Base-by-base conservation (phyloP, 30 jellyfish, hydroid and myxozoan species). In the Morbakka virulenta region DNA sequence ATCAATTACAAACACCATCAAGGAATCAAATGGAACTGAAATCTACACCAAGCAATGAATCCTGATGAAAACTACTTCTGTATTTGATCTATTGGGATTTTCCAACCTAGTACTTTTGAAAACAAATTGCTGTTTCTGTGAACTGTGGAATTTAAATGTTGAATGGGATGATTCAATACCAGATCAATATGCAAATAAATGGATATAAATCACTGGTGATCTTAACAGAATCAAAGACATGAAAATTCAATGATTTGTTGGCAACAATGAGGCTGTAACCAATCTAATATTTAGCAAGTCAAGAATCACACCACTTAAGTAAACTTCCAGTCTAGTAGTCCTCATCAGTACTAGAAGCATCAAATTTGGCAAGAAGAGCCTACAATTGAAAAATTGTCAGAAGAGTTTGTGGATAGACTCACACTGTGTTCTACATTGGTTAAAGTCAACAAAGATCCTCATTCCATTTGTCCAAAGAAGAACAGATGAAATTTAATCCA, bases 151-250 rank as follows among this genome's bases (percentile, higher is more conserved):
- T 21, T n/a, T 2, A 33, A 62, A 76, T 11, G 32, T 34, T 30
- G 83, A 53, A 1, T 76, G 87, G 87, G 87, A 76, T 35, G 85
- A 76, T 0, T 62, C n/a, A n/a, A n/a, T n/a, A n/a, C n/a, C n/a
- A n/a, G n/a, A n/a, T n/a, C n/a, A n/a, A n/a, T n/a, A n/a, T n/a
- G n/a, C n/a, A n/a, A n/a, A n/a, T n/a, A n/a, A n/a, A n/a, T 57
- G 87, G 85, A 52, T 23, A 23, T 20, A 76, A 28, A 3, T 76
- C 3, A 53, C 1, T 21, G n/a, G 22, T 22, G 83, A 53, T 11
- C 13, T 36, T 17, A 12, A 34, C n/a, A 33, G 14, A 17, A 0
- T 72, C 2, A 24, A 77, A 50, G 9, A 1, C 14, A 76, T 76
- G 12, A 2, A 62, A 30, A 22, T 76, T 17, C 87, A 82, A 3